Conservation (phyloP, 1,140 invertebrate genomes). For the Coenobita brevimanus region DNA sequence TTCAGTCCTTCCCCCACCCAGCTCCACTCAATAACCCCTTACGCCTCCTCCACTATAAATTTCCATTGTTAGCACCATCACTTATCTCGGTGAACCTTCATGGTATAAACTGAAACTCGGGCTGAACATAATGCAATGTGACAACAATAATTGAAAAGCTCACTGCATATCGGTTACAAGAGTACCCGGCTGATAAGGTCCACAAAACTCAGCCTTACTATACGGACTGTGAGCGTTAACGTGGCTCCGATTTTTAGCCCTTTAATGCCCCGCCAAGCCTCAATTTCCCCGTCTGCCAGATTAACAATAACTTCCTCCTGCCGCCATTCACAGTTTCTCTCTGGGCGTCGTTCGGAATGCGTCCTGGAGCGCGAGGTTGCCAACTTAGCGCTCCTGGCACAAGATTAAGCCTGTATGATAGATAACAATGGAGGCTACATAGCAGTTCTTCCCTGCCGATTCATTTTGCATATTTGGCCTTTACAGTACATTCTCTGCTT, state of each 20-base stretch:
- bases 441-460: too few relatives aligned
- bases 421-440: too few relatives aligned
- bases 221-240: conserved; percentile 53
- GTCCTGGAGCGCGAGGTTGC: too few relatives aligned
- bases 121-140: conserved; percentile 45
- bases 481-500: too few relatives aligned
- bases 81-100: conserved; percentile 23
- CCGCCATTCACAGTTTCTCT: conserved; percentile 20
- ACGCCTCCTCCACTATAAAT: conserved; percentile 35
- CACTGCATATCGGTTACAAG: conserved; percentile 51
- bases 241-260: conserved; percentile 53
- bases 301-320: conserved; percentile 52
- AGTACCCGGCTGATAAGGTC: conserved; percentile 44
- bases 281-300: conserved; percentile 53
- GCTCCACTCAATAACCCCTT: conserved; percentile 14
- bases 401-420: too few relatives aligned
- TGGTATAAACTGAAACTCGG: conserved; percentile 47
- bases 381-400: too few relatives aligned
- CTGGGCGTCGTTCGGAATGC: neutral
- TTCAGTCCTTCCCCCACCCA: neutral
- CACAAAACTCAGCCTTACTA: conserved; percentile 46
- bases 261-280: conserved; percentile 40
- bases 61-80: conserved; percentile 39
- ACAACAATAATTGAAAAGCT: conserved; percentile 60
- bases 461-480: too few relatives aligned